phyloP scores from a whole-genome alignment of 2,888 invertebrate species.

The Trachelus stipa region DNA sequence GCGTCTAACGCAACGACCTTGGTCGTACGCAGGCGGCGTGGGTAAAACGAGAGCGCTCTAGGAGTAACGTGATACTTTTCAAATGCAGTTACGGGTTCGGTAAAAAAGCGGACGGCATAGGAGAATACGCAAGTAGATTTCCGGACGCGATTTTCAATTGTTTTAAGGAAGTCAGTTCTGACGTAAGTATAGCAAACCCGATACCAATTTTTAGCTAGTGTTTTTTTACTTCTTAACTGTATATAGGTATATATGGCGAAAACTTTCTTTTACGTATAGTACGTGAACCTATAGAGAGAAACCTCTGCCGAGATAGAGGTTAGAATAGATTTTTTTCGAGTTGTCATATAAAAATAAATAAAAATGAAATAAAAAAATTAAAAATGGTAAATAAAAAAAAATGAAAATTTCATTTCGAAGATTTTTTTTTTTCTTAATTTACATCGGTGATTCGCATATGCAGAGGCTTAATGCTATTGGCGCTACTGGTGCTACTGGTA shows the following conservation, averaged over 20 bases:
- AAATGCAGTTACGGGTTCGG: neutral
- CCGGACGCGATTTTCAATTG: neutral
- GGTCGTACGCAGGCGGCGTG: neutral
- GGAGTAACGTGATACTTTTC: neutral
- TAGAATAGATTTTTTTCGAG: too few relatives aligned
- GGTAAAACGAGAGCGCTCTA: neutral
- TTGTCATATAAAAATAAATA: neutral
- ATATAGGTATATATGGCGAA: neutral
- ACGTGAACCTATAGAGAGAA: neutral
- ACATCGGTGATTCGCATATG: neutral
- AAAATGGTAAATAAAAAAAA: neutral
- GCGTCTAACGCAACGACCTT: slow-evolving; percentile 1
- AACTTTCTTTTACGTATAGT: neutral
- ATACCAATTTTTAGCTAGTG: neutral
- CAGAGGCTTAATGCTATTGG: neutral
- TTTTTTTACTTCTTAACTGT: neutral
- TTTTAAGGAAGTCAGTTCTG: neutral
- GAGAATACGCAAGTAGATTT: neutral
- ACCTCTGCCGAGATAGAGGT: too few relatives aligned
- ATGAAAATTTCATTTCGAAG: neutral
- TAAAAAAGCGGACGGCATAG: neutral
- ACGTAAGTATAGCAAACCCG: neutral
- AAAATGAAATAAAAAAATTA: too few relatives aligned
- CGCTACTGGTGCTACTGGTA: neutral
- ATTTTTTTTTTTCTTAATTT: neutral